These are phyloP conservation scores for Nymphalis urticae DNA, from an alignment of 2,888 invertebrate species.

Conservation along the genomic window DNA sequence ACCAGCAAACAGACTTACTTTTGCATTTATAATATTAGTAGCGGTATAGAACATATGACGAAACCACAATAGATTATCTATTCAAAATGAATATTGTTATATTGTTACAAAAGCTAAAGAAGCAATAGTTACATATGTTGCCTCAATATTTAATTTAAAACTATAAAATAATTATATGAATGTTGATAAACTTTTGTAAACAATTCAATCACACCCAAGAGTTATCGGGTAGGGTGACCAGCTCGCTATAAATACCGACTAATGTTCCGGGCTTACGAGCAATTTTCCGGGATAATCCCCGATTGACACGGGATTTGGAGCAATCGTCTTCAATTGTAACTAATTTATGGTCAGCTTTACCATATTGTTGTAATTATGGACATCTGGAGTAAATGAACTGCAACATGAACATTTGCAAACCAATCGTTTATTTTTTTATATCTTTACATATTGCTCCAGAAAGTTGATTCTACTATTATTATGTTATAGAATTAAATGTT, in stretches of 20 bases:
- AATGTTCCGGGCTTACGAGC: constrained; percentile 66
- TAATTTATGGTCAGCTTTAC: constrained; percentile 58
- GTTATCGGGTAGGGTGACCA: constrained; percentile 55
- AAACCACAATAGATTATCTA: no score
- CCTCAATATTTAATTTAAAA: no score
- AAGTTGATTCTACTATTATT: neutral
- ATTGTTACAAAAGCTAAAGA: no score
- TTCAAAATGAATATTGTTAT: no score
- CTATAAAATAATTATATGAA: neutral
- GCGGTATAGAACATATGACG: no score
- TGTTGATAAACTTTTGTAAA: constrained; percentile 15
- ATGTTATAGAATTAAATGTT: no score
- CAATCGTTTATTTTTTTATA: neutral
- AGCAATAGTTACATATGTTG: no score
- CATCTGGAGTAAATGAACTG: constrained; percentile 35
- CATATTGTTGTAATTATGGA: constrained; percentile 38
- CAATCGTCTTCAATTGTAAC: constrained; percentile 53
- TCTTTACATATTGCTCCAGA: neutral
- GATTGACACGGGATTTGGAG: constrained; percentile 69
- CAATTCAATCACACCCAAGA: constrained; percentile 31
- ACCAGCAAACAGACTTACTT: no score
- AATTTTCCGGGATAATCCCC: constrained; percentile 68
- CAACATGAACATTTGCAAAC: neutral
- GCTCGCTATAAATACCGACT: constrained; percentile 62
- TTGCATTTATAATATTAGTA: no score